A percentile compares a stretch with the other conserved stretches of the same genome.
Evolutionary conservation across 2,888 invertebrate genomes (phyloP).

Genomic region (Ephialtes manifestator): DNA sequence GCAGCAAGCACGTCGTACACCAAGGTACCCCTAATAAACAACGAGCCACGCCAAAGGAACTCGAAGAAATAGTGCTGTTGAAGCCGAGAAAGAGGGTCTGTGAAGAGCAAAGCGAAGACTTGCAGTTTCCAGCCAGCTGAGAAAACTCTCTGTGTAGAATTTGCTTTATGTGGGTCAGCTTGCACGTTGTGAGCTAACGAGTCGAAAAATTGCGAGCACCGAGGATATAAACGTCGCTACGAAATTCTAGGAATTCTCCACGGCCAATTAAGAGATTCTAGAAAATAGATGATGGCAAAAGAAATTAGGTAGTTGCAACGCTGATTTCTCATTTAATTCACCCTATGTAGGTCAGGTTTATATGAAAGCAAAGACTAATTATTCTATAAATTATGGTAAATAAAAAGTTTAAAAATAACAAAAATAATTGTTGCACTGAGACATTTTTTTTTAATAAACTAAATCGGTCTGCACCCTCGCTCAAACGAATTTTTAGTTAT

Average conservation of each 20-base stretch:
- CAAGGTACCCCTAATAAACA: slow-evolving; percentile 39
- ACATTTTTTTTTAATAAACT: too few species aligned
- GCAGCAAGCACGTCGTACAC: slow-evolving; percentile 27
- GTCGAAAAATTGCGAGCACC: slow-evolving; percentile 8
- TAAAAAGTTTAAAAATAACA: neutral
- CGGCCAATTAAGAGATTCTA: slow-evolving; percentile 20
- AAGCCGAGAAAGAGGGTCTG: slow-evolving; percentile 23
- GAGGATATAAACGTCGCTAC: neutral
- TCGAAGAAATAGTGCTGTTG: slow-evolving; percentile 39
- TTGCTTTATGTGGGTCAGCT: slow-evolving; percentile 48
- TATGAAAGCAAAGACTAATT: neutral
- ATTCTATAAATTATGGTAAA: neutral
- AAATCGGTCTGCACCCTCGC: too few species aligned
- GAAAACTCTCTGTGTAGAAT: slow-evolving; percentile 41
- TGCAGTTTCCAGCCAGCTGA: neutral
- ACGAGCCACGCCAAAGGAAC: slow-evolving; percentile 42
- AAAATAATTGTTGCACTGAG: neutral
- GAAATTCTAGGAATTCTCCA: slow-evolving; percentile 10
- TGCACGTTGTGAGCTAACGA: slow-evolving; percentile 26
- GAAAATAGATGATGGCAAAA: slow-evolving; percentile 6
- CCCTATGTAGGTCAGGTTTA: neutral
- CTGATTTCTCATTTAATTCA: slow-evolving; percentile 1
- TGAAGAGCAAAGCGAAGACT: neutral
- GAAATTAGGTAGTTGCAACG: neutral
- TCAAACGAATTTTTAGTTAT: too few species aligned